Evolutionary conservation across 2,113 vertebrate genomes (phyloP).

Genomic region (Tragulus kanchil): DNA sequence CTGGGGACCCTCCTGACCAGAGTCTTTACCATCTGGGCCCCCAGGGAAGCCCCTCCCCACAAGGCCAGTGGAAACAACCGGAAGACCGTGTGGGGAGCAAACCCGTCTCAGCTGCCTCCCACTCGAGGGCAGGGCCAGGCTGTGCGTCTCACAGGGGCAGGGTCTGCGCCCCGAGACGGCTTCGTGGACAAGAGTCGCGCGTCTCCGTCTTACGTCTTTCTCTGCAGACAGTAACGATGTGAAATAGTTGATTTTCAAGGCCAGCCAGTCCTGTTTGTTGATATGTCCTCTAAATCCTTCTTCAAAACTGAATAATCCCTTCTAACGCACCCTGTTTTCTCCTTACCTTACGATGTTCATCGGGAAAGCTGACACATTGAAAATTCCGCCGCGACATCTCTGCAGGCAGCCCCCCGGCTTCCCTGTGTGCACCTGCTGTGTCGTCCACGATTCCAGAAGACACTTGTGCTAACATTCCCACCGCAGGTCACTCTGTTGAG

Average conservation of each 20-base stretch:
- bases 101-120: rapidly evolving
- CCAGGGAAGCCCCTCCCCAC: not conserved
- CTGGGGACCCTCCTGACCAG: not conserved
- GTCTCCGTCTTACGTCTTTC: not conserved
- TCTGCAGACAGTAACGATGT: not conserved
- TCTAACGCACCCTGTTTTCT: no score
- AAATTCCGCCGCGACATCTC: no score
- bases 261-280: not conserved
- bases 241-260: not conserved
- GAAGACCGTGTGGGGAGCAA: rapidly evolving
- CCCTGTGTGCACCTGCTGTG: no score
- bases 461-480: not conserved
- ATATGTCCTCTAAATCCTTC: not conserved
- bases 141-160: rapidly evolving
- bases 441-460: no score
- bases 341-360: not conserved
- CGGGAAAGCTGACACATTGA: not conserved
- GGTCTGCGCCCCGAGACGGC: rapidly evolving
- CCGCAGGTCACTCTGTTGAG: not conserved
- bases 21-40: not conserved
- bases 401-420: not conserved
- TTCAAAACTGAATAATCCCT: not conserved
- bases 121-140: rapidly evolving
- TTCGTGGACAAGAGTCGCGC: no score
- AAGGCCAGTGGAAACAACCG: no score